phyloP scores from a whole-genome alignment of 2,888 invertebrate genomes.

The Pachliopta kotzebuea region DNA sequence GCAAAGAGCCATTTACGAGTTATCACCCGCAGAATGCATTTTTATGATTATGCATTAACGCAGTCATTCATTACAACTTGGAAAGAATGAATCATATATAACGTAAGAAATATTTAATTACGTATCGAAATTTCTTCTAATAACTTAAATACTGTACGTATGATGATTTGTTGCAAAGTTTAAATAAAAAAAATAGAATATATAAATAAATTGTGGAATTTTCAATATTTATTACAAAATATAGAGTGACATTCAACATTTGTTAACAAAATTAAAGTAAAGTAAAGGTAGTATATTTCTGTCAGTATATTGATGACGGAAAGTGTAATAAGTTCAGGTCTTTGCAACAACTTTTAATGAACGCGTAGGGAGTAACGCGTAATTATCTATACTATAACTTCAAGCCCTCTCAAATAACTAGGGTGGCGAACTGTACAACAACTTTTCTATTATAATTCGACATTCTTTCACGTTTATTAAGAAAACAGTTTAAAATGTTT shows the following conservation, averaged over 20 bases:
- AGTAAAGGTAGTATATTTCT: neutral
- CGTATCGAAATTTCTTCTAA: neutral
- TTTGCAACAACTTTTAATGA: slow-evolving; percentile 14
- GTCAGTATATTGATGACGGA: neutral
- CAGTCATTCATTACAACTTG: neutral
- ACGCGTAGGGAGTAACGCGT: neutral
- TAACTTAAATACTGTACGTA: neutral
- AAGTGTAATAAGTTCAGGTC: slow-evolving; percentile 4
- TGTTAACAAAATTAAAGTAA: neutral
- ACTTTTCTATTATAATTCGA: neutral
- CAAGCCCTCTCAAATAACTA: slow-evolving; percentile 12
- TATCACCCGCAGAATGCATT: too few species aligned
- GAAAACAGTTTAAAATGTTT: too few species aligned
- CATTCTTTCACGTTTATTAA: neutral
- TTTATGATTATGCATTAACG: too few species aligned
- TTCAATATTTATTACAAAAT: neutral
- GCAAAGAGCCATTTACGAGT: too few species aligned
- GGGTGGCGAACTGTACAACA: slow-evolving; percentile 33
- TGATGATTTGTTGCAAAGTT: too few species aligned
- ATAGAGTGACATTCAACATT: neutral
- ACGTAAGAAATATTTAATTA: neutral
- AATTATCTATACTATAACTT: neutral
- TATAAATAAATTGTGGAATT: too few species aligned
- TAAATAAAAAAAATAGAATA: too few species aligned
- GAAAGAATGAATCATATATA: neutral